Base-by-base conservation (phyloP, 1,140 invertebrate species). In the Drosophila varians region DNA sequence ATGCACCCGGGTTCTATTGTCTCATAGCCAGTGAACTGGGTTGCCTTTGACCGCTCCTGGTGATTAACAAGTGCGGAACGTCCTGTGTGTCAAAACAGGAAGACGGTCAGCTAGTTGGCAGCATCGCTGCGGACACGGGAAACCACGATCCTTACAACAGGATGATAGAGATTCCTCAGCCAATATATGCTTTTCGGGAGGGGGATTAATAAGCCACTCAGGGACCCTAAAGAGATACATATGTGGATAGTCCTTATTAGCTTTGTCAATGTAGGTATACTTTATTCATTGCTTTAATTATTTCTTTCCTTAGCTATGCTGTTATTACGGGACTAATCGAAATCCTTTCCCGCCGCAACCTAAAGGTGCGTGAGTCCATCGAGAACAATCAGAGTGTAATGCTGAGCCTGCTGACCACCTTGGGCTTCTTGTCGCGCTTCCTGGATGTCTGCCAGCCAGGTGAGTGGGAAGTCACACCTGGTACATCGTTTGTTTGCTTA, bases 301-400 rank as follows among this genome's bases (percentile, higher is more conserved):
- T 12, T 16, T 38, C n/a, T 5, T 18, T 21, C 21, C 21, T 21
- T 4, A 91, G 90, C 61, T 91, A 86, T 55, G 82, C 87, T 4
- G 90, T 90, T 16, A 74, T 89, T 11, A 91, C 84, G n/a, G 90
- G 90, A 12, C 48, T 91, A 4, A 84, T 91, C 21, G 90, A 89
- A 18, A 73, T 86, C 38, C 74, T 91, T 1, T 87, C 90, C 9
- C 77, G 77, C 11, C 84, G 86, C 36, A 91, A 87, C 56, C 74
- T 86, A 48, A 91, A 91, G 68, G 80, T 91, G 23, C 90, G 86
- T 12, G 90, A 91, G 62, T 78, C 88, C 36, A 80, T 91, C 47
- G 90, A 91, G 21, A 58, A 76, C 47, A 88, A 91, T 45, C 78
- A 91, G 46, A 80, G 86, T 64, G 78, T 91, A n/a, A 80, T 91